phyloP scores from a whole-genome alignment of 2,113 vertebrate genomes.

The Aspiorhynchus laticeps region DNA sequence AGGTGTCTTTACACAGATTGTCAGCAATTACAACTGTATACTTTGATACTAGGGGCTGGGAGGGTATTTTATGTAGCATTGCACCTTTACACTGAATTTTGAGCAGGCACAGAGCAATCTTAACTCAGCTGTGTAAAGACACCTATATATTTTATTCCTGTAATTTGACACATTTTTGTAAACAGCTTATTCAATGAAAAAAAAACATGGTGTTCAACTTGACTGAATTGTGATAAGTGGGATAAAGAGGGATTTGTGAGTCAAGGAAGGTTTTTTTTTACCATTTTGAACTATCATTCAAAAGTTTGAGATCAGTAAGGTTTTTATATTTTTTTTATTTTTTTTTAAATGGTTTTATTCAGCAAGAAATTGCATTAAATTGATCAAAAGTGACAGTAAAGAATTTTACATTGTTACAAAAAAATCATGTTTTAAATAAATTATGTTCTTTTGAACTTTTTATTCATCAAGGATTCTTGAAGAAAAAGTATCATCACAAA shows the following conservation, averaged over 20 bases:
- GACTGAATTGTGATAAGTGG: background rate
- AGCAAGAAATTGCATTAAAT: background rate
- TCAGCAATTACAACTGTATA: no score
- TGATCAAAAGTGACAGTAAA: no score
- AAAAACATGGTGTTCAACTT: background rate
- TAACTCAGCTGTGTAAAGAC: no score
- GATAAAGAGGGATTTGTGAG: background rate
- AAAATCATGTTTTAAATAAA: background rate
- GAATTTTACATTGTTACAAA: no score
- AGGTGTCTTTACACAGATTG: no score
- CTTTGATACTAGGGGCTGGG: no score
- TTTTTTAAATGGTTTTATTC: background rate
- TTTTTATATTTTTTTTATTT: background rate
- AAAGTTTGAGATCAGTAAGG: background rate
- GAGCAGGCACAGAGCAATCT: no score
- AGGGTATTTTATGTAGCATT: no score
- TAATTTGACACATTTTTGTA: background rate
- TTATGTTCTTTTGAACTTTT: background rate
- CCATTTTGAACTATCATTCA: background rate
- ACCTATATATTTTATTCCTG: background rate
- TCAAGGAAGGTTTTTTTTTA: background rate
- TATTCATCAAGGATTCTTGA: background rate
- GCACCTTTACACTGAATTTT: no score
- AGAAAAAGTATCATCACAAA: background rate
- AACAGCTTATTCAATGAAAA: background rate